A percentile compares a stretch with the other conserved stretches of the same genome.
phyloP scores from a whole-genome alignment of 2,888 invertebrate species.

The Leucophenga maculata region DNA sequence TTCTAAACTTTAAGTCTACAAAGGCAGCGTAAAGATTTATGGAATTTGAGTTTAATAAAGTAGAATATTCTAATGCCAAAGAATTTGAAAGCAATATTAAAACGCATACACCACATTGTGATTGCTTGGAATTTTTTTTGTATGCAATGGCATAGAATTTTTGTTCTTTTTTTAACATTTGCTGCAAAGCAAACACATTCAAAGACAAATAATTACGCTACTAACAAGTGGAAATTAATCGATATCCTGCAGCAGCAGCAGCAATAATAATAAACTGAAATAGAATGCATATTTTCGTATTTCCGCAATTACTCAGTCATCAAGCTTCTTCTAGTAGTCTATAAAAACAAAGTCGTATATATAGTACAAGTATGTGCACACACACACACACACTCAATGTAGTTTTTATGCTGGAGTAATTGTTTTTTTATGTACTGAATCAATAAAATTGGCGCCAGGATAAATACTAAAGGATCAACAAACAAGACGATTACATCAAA shows the following conservation, averaged over 20 bases:
- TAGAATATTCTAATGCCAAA: background rate
- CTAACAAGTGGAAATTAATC: constrained; percentile 62
- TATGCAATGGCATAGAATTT: background rate
- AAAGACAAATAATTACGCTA: constrained; percentile 49
- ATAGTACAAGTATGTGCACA: constrained; percentile 17
- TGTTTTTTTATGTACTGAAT: background rate
- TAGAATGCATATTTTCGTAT: constrained; percentile 51
- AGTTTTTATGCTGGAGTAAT: background rate
- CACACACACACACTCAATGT: constrained; percentile 3
- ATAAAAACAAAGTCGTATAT: background rate
- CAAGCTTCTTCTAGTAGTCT: constrained; percentile 34
- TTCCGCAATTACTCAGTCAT: constrained; percentile 44
- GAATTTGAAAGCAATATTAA: background rate
- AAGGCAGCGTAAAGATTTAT: too few relatives aligned
- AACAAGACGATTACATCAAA: too few relatives aligned
- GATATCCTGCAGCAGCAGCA: constrained; percentile 50
- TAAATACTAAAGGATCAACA: too few relatives aligned
- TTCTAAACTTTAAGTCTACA: too few relatives aligned
- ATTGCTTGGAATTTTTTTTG: constrained; percentile 41
- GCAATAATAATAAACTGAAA: constrained; percentile 34
- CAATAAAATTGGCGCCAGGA: too few relatives aligned
- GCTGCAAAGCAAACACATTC: constrained; percentile 1
- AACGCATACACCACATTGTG: background rate
- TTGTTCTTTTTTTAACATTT: background rate
- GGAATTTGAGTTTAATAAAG: too few relatives aligned